Percentiles rank a stretch among this genome's conserved stretches.
Conservation (phyloP, 2,797 vertebrate genomes). For the Mormyrops boulengeri region DNA sequence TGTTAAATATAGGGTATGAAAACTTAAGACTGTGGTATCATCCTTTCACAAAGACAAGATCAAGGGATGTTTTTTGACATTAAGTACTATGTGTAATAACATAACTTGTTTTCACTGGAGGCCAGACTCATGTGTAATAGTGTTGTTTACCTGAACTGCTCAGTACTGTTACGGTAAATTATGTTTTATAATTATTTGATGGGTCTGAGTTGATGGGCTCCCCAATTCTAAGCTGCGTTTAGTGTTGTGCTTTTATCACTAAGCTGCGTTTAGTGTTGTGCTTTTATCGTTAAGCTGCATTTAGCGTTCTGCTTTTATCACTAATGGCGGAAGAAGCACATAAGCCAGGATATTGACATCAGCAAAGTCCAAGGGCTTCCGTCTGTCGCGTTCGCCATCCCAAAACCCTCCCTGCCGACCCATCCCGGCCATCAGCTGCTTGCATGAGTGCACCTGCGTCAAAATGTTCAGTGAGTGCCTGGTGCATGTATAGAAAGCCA, state of each 20-base stretch:
- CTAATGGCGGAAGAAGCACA: not conserved
- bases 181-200: constrained; percentile 8
- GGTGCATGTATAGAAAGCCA: constrained; percentile 57
- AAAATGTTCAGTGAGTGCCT: constrained; percentile 19
- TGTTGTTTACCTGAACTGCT: not conserved
- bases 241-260: not conserved
- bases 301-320: not conserved
- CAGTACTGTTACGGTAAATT: not conserved
- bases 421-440: not conserved
- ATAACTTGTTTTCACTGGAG: not conserved
- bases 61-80: not conserved
- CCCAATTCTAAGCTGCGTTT: not conserved
- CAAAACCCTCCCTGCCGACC: not conserved
- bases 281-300: not conserved
- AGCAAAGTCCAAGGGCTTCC: not conserved
- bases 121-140: not conserved
- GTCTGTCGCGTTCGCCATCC: not conserved
- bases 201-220: not conserved
- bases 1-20: not conserved
- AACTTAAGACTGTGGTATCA: not conserved
- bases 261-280: not conserved
- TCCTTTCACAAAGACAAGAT: not conserved
- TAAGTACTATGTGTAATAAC: not conserved
- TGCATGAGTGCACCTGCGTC: not conserved
- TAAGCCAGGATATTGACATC: not conserved